Evolutionary conservation across 2,888 invertebrate species (phyloP).

Genomic region (Vannuccia rotundouncinata): DNA sequence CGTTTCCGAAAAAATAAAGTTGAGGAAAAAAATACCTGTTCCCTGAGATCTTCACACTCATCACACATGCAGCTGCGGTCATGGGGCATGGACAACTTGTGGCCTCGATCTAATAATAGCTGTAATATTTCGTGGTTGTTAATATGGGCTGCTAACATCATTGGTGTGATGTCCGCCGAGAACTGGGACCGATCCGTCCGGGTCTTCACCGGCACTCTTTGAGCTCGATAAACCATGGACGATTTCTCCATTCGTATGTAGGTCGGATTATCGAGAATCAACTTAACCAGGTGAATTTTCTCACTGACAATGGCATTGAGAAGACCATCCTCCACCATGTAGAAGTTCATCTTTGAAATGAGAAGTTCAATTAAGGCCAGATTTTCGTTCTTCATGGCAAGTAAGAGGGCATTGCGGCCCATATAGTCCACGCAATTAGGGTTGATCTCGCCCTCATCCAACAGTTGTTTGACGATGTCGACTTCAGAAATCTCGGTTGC

Average conservation of each 20-base stretch:
- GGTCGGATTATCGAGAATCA: slow-evolving; percentile 43
- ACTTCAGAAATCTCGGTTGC: slow-evolving; percentile 43
- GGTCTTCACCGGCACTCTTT: not conserved
- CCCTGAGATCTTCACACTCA: slow-evolving; percentile 42
- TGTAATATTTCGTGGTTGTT: slow-evolving; percentile 65
- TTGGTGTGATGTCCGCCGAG: slow-evolving; percentile 64
- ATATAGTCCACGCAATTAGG: slow-evolving; percentile 49
- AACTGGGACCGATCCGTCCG: slow-evolving; percentile 56
- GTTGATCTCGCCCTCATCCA: slow-evolving; percentile 42
- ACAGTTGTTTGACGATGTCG: slow-evolving; percentile 40
- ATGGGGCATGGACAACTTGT: slow-evolving; percentile 62
- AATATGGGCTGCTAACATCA: slow-evolving; percentile 64
- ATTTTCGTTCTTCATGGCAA: slow-evolving; percentile 63
- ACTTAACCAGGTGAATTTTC: slow-evolving; percentile 41
- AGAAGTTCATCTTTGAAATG: slow-evolving; percentile 61
- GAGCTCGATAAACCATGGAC: too few relatives aligned
- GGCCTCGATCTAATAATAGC: slow-evolving; percentile 63
- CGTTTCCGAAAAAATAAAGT: too few relatives aligned
- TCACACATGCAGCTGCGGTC: slow-evolving; percentile 42
- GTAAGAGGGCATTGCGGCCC: slow-evolving; percentile 64
- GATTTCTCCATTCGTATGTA: slow-evolving; percentile 39
- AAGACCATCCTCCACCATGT: slow-evolving; percentile 42
- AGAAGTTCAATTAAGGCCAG: slow-evolving; percentile 63
- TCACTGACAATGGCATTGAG: slow-evolving; percentile 43
- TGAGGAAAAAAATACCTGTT: too few relatives aligned